Evolutionary conservation across 1,140 invertebrate genomes (phyloP).

Genomic region (Eriosoma lanigerum): DNA sequence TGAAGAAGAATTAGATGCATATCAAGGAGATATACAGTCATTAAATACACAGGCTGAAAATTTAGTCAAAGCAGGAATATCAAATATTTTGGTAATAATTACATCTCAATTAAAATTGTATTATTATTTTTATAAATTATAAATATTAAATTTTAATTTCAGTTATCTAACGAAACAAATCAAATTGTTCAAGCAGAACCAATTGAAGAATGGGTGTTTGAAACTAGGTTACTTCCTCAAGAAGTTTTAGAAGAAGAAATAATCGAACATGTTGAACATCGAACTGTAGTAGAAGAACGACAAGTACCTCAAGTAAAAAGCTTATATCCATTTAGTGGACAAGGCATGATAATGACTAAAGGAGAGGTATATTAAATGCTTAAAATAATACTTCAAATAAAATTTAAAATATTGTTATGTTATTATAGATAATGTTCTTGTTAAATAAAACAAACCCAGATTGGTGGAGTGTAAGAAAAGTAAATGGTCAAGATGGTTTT

Average conservation of each 20-base stretch:
- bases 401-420: neutral
- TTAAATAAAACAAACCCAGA: conserved; percentile 94
- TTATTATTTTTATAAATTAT: neutral
- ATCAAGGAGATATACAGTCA: conserved; percentile 83
- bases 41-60: conserved; percentile 83
- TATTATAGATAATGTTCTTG: conserved; percentile 80
- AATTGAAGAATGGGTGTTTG: conserved; percentile 73
- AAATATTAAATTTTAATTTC: conserved; percentile 35
- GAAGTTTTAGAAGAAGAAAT: conserved; percentile 91
- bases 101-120: neutral
- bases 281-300: conserved; percentile 81
- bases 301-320: conserved; percentile 86
- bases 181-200: conserved; percentile 65
- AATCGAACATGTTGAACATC: conserved; percentile 79
- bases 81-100: conserved; percentile 68
- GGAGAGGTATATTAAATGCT: conserved; percentile 68
- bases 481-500: conserved; percentile 90
- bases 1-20: conserved; percentile 88
- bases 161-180: conserved; percentile 70
- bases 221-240: conserved; percentile 77
- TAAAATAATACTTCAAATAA: conserved; percentile 1
- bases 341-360: conserved; percentile 90
- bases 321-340: conserved; percentile 87
- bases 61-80: conserved; percentile 77
- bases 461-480: conserved; percentile 97